Evolutionary conservation across 2,797 vertebrate species (phyloP).

Genomic region (Pseudochromis fuscus): DNA sequence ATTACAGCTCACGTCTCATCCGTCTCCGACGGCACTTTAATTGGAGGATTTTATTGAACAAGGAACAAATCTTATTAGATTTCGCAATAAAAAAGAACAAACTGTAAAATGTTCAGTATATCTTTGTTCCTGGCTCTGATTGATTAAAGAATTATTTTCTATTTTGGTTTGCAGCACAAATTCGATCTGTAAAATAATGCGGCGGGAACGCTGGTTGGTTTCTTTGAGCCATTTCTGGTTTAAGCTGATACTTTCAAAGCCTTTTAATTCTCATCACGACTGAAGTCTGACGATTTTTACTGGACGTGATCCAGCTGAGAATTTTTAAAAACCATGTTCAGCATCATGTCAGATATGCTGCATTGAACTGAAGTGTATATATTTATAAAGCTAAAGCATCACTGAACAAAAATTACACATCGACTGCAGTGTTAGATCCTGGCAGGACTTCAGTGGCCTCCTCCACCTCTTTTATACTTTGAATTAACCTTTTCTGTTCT

Average conservation of each 20-base stretch:
- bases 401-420: conserved; percentile 17
- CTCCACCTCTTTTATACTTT: conserved; percentile 3
- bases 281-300: conserved; percentile 22
- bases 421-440: not conserved
- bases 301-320: conserved; percentile 15
- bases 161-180: conserved; percentile 28
- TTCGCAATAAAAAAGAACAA: conserved; percentile 60
- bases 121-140: conserved; percentile 36
- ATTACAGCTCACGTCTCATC: conserved; percentile 57
- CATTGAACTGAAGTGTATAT: conserved; percentile 4
- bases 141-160: conserved; percentile 31
- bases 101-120: conserved; percentile 51
- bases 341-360: conserved; percentile 10
- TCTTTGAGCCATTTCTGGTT: conserved; percentile 11
- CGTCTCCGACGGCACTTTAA: conserved; percentile 49
- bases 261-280: conserved; percentile 10
- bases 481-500: not conserved
- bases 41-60: conserved; percentile 62
- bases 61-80: conserved; percentile 63
- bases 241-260: conserved; percentile 15
- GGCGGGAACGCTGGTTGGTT: conserved; percentile 14
- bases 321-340: conserved; percentile 19
- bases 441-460: not conserved
- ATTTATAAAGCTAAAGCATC: not conserved
- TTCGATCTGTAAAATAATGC: conserved; percentile 31